These are phyloP conservation scores for Pogonomyrmex barbatus DNA, from an alignment of 1,140 invertebrate species.

Conservation along the genomic window DNA sequence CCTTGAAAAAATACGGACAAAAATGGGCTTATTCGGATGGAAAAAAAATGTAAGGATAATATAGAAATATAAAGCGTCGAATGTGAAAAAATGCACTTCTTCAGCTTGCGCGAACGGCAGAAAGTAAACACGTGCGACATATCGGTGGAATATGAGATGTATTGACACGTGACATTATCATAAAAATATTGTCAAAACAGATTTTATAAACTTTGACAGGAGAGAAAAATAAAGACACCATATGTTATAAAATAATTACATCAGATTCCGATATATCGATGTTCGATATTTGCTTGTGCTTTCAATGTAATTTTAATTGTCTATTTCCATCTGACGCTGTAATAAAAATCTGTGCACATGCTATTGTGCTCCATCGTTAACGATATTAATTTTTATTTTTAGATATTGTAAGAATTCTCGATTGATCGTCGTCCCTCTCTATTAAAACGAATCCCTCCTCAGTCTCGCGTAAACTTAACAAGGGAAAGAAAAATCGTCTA, in stretches of 20 bases:
- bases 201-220: conserved; percentile 30
- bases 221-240: conserved; percentile 29
- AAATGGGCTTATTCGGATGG: background rate
- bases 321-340: conserved; percentile 37
- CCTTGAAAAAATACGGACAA: conserved; percentile 11
- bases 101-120: background rate
- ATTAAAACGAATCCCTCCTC: conserved; percentile 16
- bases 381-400: conserved; percentile 57
- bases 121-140: background rate
- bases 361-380: conserved; percentile 18
- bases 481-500: conserved; percentile 24
- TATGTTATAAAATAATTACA: conserved; percentile 52
- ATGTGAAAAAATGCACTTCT: conserved; percentile 29
- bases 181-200: conserved; percentile 20
- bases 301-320: conserved; percentile 60
- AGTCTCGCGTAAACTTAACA: background rate
- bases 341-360: conserved; percentile 37
- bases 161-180: conserved; percentile 36
- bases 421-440: conserved; percentile 4
- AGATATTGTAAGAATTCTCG: conserved; percentile 55
- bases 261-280: conserved; percentile 57
- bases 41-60: conserved; percentile 16
- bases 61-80: background rate
- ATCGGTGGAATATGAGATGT: background rate
- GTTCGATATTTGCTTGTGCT: conserved; percentile 24